Percentiles rank a stretch among this genome's conserved stretches.
Conservation (phyloP, 2,797 vertebrate genomes). For the Gymnodraco acuticeps region DNA sequence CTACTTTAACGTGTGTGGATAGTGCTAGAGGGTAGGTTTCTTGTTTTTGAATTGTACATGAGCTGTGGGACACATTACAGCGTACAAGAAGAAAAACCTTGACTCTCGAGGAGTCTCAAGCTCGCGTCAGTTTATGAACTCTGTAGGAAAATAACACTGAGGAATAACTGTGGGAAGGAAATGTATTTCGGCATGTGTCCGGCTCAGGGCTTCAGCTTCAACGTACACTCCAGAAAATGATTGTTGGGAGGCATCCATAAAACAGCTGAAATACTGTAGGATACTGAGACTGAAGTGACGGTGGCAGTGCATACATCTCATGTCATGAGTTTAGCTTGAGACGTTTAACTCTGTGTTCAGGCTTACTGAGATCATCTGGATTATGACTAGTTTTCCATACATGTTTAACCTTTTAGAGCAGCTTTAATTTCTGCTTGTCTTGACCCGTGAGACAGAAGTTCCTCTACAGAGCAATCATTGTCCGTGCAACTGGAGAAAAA, state of each 20-base stretch:
- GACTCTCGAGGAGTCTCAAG: conserved; percentile 36
- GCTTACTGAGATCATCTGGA: conserved; percentile 9
- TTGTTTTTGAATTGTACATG: conserved; percentile 4
- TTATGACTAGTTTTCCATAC: background rate
- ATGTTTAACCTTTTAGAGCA: conserved; percentile 6
- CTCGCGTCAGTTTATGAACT: conserved; percentile 42
- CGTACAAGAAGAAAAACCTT: conserved; percentile 13
- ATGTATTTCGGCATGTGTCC: conserved; percentile 59
- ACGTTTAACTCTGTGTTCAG: background rate
- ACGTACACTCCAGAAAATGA: conserved; percentile 35
- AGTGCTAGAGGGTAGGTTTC: conserved; percentile 5
- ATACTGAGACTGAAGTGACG: conserved; percentile 23
- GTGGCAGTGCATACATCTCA: conserved; percentile 29
- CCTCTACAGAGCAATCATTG: conserved; percentile 43
- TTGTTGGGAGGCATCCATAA: conserved; percentile 39
- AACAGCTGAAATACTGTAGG: conserved; percentile 44
- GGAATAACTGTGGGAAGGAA: conserved; percentile 57
- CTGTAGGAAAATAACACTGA: conserved; percentile 44
- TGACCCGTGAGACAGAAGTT: conserved; percentile 20
- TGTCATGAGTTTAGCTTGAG: conserved; percentile 1
- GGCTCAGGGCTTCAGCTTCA: conserved; percentile 40
- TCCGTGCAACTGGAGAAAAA: conserved; percentile 25
- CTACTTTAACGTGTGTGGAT: background rate
- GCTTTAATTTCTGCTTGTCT: conserved; percentile 10
- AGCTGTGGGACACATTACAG: conserved; percentile 41